These are phyloP conservation scores for Eurystomus glaucurus DNA, from an alignment of 2,797 vertebrate species.

Conservation along the genomic window DNA sequence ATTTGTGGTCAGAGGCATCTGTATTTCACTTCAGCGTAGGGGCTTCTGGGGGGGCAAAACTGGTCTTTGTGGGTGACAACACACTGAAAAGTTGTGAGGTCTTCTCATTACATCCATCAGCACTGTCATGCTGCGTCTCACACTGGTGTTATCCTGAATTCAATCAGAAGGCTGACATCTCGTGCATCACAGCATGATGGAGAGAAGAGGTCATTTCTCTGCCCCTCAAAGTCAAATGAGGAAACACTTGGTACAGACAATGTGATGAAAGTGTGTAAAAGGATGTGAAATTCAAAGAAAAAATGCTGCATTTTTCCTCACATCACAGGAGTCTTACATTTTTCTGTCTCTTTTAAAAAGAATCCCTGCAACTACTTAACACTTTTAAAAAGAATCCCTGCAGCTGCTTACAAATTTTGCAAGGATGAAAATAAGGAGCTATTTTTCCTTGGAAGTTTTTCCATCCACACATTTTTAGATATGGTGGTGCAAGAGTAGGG, in stretches of 20 bases:
- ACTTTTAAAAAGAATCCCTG: neutral
- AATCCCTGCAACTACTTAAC: neutral
- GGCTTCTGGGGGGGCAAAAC: neutral
- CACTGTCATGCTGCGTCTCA: neutral
- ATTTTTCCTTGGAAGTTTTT: neutral
- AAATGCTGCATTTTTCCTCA: neutral
- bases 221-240: neutral
- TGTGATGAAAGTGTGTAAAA: neutral
- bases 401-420: neutral
- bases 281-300: neutral
- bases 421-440: neutral
- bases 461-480: neutral
- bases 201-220: neutral
- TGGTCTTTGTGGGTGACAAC: neutral
- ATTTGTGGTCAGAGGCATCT: neutral
- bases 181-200: rapidly evolving
- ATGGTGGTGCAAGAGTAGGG: neutral
- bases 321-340: neutral
- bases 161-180: neutral
- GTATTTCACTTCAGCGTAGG: neutral
- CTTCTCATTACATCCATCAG: neutral
- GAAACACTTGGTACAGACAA: neutral
- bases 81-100: neutral
- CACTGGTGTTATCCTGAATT: neutral
- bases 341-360: neutral